Conservation (phyloP, 2,797 vertebrate genomes). For the Sebastes cheni region DNA sequence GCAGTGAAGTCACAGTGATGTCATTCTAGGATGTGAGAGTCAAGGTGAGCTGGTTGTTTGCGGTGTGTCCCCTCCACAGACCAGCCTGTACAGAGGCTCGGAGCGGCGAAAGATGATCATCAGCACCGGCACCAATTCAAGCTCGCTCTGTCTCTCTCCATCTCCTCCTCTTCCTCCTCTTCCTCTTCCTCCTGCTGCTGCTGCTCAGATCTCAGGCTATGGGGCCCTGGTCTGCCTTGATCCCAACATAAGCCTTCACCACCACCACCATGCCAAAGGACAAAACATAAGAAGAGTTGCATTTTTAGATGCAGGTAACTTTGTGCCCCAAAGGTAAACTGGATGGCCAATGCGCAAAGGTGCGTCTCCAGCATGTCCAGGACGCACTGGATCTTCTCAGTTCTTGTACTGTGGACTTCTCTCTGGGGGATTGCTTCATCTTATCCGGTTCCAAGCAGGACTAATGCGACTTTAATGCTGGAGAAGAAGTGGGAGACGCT, state of each 20-base stretch:
- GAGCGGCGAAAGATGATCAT: conserved; percentile 93
- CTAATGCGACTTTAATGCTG: conserved; percentile 84
- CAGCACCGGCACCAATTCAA: conserved; percentile 77
- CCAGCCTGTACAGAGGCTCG: conserved; percentile 77
- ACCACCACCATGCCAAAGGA: conserved; percentile 90
- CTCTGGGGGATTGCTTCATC: conserved; percentile 86
- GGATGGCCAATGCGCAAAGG: conserved; percentile 92
- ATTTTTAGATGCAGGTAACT: conserved; percentile 96
- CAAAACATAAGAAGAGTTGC: conserved; percentile 93
- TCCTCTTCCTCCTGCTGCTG: conserved; percentile 18
- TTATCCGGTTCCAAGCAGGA: conserved; percentile 84
- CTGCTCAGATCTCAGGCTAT: conserved; percentile 85
- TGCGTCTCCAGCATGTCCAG: conserved; percentile 92
- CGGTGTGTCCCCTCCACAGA: conserved; percentile 73
- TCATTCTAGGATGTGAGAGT: conserved; percentile 81
- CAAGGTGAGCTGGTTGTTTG: conserved; percentile 79
- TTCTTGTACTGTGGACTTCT: conserved; percentile 86
- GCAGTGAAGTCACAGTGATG: conserved; percentile 91
- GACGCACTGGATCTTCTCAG: conserved; percentile 84
- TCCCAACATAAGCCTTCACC: conserved; percentile 92
- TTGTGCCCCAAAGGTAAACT: conserved; percentile 91
- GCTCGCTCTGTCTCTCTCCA: conserved; percentile 78
- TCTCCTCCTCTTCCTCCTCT: conserved; percentile 35
- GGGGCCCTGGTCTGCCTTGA: conserved; percentile 88
- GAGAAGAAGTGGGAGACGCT: conserved; percentile 92